Evolutionary conservation across 2,113 vertebrate genomes (phyloP).

Genomic region (Aix galericulata): DNA sequence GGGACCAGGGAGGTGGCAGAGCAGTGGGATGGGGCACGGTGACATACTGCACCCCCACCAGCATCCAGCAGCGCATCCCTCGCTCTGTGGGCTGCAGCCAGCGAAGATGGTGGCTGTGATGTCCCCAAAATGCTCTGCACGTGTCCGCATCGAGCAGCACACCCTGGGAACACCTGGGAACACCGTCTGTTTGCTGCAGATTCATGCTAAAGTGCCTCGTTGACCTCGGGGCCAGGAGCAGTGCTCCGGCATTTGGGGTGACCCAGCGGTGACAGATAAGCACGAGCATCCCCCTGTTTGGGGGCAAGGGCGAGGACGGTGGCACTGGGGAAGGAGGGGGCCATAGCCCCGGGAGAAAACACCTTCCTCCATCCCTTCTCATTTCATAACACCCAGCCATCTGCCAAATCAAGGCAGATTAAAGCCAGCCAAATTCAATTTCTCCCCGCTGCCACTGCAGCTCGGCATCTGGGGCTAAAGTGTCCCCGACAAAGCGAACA

Average conservation of each 20-base stretch:
- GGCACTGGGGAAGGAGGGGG: neutral
- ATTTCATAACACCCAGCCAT: slow-evolving; percentile 76
- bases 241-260: neutral
- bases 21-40: neutral
- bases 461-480: slow-evolving; percentile 76
- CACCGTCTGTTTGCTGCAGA: neutral
- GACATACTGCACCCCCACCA: neutral
- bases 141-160: neutral
- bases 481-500: slow-evolving; percentile 86
- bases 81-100: neutral
- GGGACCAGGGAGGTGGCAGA: neutral
- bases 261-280: neutral
- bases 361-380: slow-evolving; percentile 67
- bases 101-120: neutral
- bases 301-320: neutral
- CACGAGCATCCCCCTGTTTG: neutral
- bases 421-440: slow-evolving; percentile 84
- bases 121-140: too few species aligned
- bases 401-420: slow-evolving; percentile 85
- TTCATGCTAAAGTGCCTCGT: neutral
- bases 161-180: neutral
- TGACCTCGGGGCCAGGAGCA: neutral
- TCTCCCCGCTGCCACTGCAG: slow-evolving; percentile 73
- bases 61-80: neutral
- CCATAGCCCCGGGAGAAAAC: slow-evolving; percentile 30